Base-by-base conservation (phyloP, 2,113 vertebrate species). In the Pedionomus torquatus region DNA sequence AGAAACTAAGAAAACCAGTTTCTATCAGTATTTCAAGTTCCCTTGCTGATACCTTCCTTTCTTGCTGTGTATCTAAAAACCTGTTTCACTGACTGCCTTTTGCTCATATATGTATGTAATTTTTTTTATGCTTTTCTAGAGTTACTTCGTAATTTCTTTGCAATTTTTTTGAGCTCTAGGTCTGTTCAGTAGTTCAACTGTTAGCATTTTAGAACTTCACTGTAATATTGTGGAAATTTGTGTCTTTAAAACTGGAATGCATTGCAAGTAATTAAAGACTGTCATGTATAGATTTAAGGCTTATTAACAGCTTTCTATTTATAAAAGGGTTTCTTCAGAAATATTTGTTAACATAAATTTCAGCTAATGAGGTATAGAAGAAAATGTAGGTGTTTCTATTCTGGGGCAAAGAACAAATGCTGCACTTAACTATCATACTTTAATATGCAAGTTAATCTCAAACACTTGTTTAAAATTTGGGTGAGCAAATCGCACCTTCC, bases 51-150 rank as follows among this genome's bases (percentile, higher is more conserved):
- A 19, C 4, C 77, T 86, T 21, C 3, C 51, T 60, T 90, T 55
- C 20, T 64, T 61, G 9, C 5, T 10, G 18, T 12, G 4, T 64
- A 30, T 89, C 41, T 31, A 19, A 79, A 69, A 70, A 81, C 14
- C 4, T 57, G 5, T 63, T 83, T 87, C 41, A 49, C 12, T 66
- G 30, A 17, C 41, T 84, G 54, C 64, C 21, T 87, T 74, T 81
- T 87, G 26, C 30, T 76, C 0, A 0, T 1, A 2, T 75, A 39
- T 4, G 11, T 51, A 16, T 13, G 7, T 60, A 44, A 28, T 71
- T 74, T 77, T 87, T 91, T 71, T 35, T 6, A 17, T 51, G 16
- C 25, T 69, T 19, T 7, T 92, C 7, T 58, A 33, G 68, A 44
- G 2, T 83, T 72, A 35, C 30, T 79, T 83, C 18, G 8, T 61